These are phyloP conservation scores for Eurytoma adleriae DNA, from an alignment of 2,888 invertebrate species.

Conservation along the genomic window DNA sequence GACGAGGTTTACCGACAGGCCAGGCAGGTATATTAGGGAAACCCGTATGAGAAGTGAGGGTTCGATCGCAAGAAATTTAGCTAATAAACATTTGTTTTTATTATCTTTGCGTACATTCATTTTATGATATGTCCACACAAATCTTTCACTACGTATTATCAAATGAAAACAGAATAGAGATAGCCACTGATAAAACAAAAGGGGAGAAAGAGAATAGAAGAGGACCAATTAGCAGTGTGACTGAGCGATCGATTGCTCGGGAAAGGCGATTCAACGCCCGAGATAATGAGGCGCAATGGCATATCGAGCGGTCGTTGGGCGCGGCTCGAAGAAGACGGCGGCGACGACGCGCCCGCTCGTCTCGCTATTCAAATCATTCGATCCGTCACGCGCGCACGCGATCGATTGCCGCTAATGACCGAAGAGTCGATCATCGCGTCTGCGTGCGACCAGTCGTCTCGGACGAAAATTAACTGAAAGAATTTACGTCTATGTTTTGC, in stretches of 20 bases:
- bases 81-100: no score
- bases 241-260: conserved; percentile 8
- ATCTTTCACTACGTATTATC: no score
- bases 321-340: background rate
- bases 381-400: conserved; percentile 66
- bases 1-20: no score
- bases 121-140: no score
- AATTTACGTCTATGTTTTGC: no score
- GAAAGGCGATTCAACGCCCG: conserved; percentile 23
- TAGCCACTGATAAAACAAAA: no score
- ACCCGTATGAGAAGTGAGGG: no score
- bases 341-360: conserved; percentile 56
- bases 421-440: conserved; percentile 57
- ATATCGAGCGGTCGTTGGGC: background rate
- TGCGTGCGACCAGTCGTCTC: background rate
- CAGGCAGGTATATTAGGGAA: no score
- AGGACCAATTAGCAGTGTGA: conserved; percentile 13
- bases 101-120: no score
- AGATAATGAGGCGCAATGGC: conserved; percentile 25
- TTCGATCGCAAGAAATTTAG: no score
- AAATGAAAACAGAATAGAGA: no score
- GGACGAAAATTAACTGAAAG: background rate
- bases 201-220: background rate
- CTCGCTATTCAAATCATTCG: conserved; percentile 69
- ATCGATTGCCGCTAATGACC: conserved; percentile 68